These are phyloP conservation scores for Rhadinocentrus ornatus DNA, from an alignment of 2,797 vertebrate species.

Conservation along the genomic window DNA sequence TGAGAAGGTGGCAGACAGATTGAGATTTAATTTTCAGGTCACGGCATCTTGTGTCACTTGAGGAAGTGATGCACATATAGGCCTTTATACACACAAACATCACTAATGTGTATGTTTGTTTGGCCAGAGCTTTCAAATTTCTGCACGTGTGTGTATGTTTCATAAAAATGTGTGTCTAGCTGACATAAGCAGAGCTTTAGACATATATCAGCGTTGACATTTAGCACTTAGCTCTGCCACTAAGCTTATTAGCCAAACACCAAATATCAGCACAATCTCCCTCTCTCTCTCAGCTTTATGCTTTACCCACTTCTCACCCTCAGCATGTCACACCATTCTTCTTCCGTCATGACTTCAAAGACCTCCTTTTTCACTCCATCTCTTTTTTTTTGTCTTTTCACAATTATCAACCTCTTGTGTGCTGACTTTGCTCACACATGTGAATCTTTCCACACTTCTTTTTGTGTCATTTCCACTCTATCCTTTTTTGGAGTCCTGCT, in stretches of 20 bases:
- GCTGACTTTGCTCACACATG: constrained; percentile 44
- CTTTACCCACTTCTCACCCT: constrained; percentile 30
- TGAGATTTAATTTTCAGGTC: constrained; percentile 82
- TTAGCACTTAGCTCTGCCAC: constrained; percentile 77
- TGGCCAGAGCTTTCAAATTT: constrained; percentile 17
- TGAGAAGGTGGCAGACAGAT: constrained; percentile 77
- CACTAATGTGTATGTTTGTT: constrained; percentile 29
- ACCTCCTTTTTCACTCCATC: constrained; percentile 8
- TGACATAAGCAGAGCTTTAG: constrained; percentile 76
- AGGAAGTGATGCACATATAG: constrained; percentile 63
- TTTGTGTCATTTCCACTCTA: constrained; percentile 49
- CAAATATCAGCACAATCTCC: constrained; percentile 80
- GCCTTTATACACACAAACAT: constrained; percentile 21
- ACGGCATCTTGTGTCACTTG: constrained; percentile 78
- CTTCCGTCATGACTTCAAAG: constrained; percentile 3
- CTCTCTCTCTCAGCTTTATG: constrained; percentile 32
- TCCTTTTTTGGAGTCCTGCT: constrained; percentile 45
- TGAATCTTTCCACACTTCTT: constrained; percentile 37
- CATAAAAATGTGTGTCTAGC: constrained; percentile 63
- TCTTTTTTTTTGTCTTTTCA: background rate
- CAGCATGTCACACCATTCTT: constrained; percentile 14
- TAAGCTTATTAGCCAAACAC: constrained; percentile 80
- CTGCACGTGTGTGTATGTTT: constrained; percentile 41
- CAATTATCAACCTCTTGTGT: constrained; percentile 20
- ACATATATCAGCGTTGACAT: constrained; percentile 81